Conservation (phyloP, 2,888 invertebrate genomes). For the Chirona hameri region DNA sequence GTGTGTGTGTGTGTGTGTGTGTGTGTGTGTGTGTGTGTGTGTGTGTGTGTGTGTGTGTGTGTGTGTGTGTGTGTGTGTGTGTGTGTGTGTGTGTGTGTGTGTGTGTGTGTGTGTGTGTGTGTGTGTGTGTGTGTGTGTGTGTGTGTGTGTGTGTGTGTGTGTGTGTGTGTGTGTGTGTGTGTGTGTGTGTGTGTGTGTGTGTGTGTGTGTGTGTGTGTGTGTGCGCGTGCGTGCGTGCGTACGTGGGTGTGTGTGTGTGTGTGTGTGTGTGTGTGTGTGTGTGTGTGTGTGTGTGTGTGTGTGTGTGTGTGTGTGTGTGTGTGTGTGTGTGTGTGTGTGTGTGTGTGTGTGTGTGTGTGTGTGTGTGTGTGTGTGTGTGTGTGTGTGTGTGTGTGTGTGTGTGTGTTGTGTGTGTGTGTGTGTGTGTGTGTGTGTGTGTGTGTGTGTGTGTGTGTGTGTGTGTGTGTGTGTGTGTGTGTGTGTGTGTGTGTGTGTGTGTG, state of each 20-base stretch:
- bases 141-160: no score
- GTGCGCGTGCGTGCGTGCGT: not conserved
- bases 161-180: no score
- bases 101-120: no score
- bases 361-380: slow-evolving; percentile 1
- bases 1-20: no score
- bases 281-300: slow-evolving; percentile 1
- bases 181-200: not conserved
- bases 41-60: no score
- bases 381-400: slow-evolving; percentile 1
- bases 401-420: no score
- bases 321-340: slow-evolving; percentile 1
- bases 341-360: slow-evolving; percentile 1
- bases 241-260: no score
- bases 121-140: no score
- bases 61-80: no score
- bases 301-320: slow-evolving; percentile 1
- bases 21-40: no score
- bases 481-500: slow-evolving; percentile 1
- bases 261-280: slow-evolving; percentile 1
- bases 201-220: slow-evolving; percentile 1
- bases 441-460: slow-evolving; percentile 1
- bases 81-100: no score
- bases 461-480: slow-evolving; percentile 1
- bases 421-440: slow-evolving; percentile 1